Conservation (phyloP, 2,113 vertebrate genomes). For the Channa maculata region DNA sequence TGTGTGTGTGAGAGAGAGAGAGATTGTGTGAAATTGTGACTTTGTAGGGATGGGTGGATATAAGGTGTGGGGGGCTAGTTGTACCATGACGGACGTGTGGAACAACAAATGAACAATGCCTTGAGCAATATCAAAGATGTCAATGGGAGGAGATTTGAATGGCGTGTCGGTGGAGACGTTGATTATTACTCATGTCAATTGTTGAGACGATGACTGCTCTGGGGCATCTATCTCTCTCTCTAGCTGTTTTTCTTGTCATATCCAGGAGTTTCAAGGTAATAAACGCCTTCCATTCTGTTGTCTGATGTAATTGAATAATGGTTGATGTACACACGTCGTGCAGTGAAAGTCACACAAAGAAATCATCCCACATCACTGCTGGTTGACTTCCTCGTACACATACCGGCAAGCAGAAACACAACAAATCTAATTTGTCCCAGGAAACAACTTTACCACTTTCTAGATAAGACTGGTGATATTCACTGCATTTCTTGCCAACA, state of each 20-base stretch:
- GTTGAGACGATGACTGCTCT: constrained; percentile 64
- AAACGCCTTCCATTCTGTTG: constrained; percentile 49
- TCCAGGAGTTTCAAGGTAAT: constrained; percentile 65
- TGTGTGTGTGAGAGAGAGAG: neutral
- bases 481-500: neutral
- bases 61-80: constrained; percentile 16
- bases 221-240: constrained; percentile 59
- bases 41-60: neutral
- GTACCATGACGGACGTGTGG: constrained; percentile 60
- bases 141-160: constrained; percentile 71
- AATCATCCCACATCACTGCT: constrained; percentile 1
- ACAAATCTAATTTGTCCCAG: constrained; percentile 15
- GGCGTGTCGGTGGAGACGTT: constrained; percentile 56
- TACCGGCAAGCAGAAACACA: constrained; percentile 9
- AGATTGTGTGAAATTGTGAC: neutral
- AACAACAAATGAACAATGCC: constrained; percentile 73
- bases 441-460: neutral
- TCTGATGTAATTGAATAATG: constrained; percentile 64
- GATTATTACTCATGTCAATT: constrained; percentile 75
- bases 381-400: constrained; percentile 13
- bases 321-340: constrained; percentile 45
- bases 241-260: constrained; percentile 53
- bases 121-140: constrained; percentile 73
- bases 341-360: constrained; percentile 53
- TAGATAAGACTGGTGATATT: neutral